phyloP scores from a whole-genome alignment of 35 echinoderm and acorn worm genomes.

The Apostichopus japonicus region DNA sequence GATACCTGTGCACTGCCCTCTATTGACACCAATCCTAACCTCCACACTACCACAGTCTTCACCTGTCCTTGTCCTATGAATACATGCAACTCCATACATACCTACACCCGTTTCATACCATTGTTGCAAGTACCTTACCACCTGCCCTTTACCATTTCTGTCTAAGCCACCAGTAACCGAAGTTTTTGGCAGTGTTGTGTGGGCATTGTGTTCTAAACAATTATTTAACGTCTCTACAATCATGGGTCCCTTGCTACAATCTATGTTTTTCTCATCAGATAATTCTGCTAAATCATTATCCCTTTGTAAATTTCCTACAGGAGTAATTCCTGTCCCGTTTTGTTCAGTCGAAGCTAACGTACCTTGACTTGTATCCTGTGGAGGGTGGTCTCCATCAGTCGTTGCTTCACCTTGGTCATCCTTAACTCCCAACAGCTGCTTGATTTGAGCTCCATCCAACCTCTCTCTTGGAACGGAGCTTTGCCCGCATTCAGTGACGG shows the following conservation, averaged over 20 bases:
- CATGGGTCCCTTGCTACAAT: background rate
- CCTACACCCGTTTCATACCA: background rate
- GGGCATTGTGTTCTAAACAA: too few relatives aligned
- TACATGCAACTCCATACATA: background rate
- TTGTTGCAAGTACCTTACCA: background rate
- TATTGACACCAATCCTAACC: background rate
- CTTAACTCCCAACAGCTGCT: background rate
- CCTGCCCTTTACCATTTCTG: background rate
- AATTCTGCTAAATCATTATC: background rate
- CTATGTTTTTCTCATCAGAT: background rate
- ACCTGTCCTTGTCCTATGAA: slow-evolving; percentile 1
- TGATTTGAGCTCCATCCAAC: background rate
- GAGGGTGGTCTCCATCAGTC: background rate
- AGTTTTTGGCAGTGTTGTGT: background rate
- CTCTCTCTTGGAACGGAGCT: background rate
- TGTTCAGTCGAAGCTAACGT: background rate
- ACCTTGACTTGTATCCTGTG: background rate
- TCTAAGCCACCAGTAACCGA: background rate
- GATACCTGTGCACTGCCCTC: background rate
- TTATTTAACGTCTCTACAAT: background rate
- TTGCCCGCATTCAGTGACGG: background rate
- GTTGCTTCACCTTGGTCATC: background rate
- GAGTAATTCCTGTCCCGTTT: background rate
- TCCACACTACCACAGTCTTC: background rate
- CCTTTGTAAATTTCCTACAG: background rate